Conservation (phyloP, 92 coral and sea anemone species). For the Montipora capitata region DNA sequence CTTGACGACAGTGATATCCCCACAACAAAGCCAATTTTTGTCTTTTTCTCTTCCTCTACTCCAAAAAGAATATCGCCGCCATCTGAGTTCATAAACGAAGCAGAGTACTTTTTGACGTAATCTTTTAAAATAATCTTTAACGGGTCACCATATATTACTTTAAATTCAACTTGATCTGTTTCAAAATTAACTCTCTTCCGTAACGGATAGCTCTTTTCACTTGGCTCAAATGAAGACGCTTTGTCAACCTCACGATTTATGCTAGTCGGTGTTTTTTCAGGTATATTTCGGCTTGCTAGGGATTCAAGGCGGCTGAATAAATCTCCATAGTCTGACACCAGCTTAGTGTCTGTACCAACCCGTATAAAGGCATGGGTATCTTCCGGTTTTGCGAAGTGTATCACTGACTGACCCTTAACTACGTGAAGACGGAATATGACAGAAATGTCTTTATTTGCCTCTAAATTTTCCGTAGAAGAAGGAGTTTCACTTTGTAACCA, state of each 20-base stretch:
- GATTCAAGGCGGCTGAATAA: slow-evolving; percentile 80
- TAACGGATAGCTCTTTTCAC: slow-evolving; percentile 28
- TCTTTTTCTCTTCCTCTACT: slow-evolving; percentile 58
- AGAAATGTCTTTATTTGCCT: slow-evolving; percentile 37
- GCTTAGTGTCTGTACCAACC: slow-evolving; percentile 82
- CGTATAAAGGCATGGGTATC: slow-evolving; percentile 80
- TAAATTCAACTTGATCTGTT: slow-evolving; percentile 76
- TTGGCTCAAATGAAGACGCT: slow-evolving; percentile 11
- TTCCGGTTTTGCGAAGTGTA: slow-evolving; percentile 66
- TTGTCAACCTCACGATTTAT: slow-evolving; percentile 47
- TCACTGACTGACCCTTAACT: slow-evolving; percentile 67
- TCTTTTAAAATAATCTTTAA: slow-evolving; percentile 55
- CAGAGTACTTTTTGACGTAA: slow-evolving; percentile 74
- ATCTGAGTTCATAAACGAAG: slow-evolving; percentile 71
- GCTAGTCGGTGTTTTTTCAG: slow-evolving; percentile 39
- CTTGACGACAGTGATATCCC: slow-evolving; percentile 69
- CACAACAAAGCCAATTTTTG: slow-evolving; percentile 69
- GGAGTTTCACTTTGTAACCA: slow-evolving; percentile 34
- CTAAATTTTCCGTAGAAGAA: background rate
- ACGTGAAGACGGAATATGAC: slow-evolving; percentile 76
- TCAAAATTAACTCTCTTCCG: slow-evolving; percentile 68
- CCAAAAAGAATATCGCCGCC: slow-evolving; percentile 87
- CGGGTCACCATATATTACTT: slow-evolving; percentile 80
- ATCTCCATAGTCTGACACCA: slow-evolving; percentile 71
- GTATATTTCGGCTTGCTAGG: slow-evolving; percentile 76